Evolutionary conservation across 2,797 vertebrate species (phyloP).

Genomic region (Cuniculus paca): DNA sequence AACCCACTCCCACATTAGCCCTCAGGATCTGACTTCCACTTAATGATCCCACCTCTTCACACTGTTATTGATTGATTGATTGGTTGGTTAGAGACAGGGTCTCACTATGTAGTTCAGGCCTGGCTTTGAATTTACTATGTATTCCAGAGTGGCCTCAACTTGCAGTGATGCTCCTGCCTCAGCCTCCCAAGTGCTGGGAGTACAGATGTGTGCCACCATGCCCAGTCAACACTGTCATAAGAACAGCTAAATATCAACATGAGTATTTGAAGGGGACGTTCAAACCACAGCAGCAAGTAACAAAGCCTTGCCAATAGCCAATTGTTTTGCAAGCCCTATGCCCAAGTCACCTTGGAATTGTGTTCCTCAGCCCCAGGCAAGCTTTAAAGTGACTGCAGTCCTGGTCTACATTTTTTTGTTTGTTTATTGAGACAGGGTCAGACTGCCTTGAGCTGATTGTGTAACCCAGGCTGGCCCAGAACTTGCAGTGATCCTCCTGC

Average conservation of each 20-base stretch:
- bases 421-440: not conserved
- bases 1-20: not conserved
- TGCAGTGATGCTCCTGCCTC: not conserved
- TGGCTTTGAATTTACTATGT: not conserved
- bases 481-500: not conserved
- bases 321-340: not conserved
- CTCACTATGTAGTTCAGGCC: not conserved
- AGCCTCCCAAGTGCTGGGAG: not conserved
- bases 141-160: not conserved
- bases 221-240: not conserved
- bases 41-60: not conserved
- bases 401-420: slow-evolving; percentile 2
- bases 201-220: not conserved
- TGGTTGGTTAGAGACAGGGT: not conserved
- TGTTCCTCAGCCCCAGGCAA: not conserved
- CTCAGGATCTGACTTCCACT: not conserved
- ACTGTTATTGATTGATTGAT: not conserved
- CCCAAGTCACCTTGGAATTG: not conserved
- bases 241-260: not conserved
- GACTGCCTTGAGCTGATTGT: not conserved
- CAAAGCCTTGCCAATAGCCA: not conserved
- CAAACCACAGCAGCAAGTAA: not conserved
- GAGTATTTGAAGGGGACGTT: not conserved
- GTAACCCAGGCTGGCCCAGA: not conserved
- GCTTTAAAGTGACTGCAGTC: not conserved